Base-by-base conservation (phyloP, 2,888 invertebrate species). In the Ectemnius continuus region DNA sequence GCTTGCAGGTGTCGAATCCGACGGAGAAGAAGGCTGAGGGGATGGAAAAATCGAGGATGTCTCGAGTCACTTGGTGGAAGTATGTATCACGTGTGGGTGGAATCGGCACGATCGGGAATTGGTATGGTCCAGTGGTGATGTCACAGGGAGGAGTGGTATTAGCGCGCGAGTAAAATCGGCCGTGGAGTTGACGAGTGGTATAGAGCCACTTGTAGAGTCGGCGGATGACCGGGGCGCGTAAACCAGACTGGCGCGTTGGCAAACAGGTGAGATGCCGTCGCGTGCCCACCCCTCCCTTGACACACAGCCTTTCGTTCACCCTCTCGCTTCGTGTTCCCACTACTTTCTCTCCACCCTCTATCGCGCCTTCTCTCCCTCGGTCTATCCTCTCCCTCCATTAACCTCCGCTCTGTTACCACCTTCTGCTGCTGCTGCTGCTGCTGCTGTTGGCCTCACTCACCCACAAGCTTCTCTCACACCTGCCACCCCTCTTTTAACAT, bases 191-290 rank as follows among this genome's bases (percentile, higher is more conserved):
- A 46, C 52, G 14, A 16, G n/a, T 16, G 52, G 16, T 52, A 52
- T 52, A 80, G 75, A 79, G 66, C 84, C 87, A 85, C 87, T 86
- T 84, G 85, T 84, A 83, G 85, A 81, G 85, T 76, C 86, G 80
- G 84, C 84, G 84, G 85, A 84, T 88, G 87, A 88, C 84, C 85
- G 87, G 36, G 84, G 83, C 86, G 87, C 87, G 86, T 87, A 82
- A 86, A 87, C 88, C 80, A 86, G 86, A 87, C 87, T 87, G 86
- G 82, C 87, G 83, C 82, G 78, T 84, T 76, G 85, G 81, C 87
- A 85, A 87, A 87, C 86, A 87, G 86, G 86, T 87, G 86, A 87
- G 85, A 87, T 78, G 82, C 81, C 83, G 82, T 83, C 82, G 82
- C 82, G 82, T 82, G 83, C 76, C 75, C 73, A 70, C n/a, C 47